phyloP scores from a whole-genome alignment of 2,113 vertebrate genomes.

The Caranx melampygus region DNA sequence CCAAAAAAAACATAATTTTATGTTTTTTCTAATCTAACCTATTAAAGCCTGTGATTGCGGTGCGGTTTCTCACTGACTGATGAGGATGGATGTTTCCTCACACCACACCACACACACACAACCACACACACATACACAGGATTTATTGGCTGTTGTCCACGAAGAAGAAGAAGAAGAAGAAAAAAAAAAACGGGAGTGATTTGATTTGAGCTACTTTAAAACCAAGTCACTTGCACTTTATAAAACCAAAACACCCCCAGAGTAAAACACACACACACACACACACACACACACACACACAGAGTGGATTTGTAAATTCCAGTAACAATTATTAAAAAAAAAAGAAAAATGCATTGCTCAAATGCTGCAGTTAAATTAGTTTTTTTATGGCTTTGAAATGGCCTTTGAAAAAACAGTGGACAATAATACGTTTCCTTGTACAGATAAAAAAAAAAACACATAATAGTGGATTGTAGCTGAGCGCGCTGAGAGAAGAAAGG shows the following conservation, averaged over 20 bases:
- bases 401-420: constrained; percentile 24
- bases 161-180: not conserved
- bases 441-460: not conserved
- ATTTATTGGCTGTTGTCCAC: not conserved
- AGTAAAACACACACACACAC: constrained; percentile 11
- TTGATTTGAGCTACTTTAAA: constrained; percentile 12
- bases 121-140: not conserved
- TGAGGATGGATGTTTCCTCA: too few relatives aligned
- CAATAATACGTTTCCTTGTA: not conserved
- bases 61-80: constrained; percentile 11
- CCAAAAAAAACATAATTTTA: constrained; percentile 12
- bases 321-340: constrained; percentile 24
- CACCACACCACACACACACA: too few relatives aligned
- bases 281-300: too few relatives aligned
- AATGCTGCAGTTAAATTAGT: constrained; percentile 32
- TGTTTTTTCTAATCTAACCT: constrained; percentile 37
- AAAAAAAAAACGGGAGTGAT: too few relatives aligned
- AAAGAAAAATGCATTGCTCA: constrained; percentile 34
- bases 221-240: constrained; percentile 1
- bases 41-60: not conserved
- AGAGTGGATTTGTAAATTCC: constrained; percentile 8
- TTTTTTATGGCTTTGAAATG: constrained; percentile 42
- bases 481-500: constrained; percentile 10
- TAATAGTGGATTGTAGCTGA: not conserved
- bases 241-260: constrained; percentile 11